Percentiles rank a stretch among this genome's conserved stretches.
phyloP scores from a whole-genome alignment of 1,140 invertebrate genomes.

The Leptinotarsa defecta region DNA sequence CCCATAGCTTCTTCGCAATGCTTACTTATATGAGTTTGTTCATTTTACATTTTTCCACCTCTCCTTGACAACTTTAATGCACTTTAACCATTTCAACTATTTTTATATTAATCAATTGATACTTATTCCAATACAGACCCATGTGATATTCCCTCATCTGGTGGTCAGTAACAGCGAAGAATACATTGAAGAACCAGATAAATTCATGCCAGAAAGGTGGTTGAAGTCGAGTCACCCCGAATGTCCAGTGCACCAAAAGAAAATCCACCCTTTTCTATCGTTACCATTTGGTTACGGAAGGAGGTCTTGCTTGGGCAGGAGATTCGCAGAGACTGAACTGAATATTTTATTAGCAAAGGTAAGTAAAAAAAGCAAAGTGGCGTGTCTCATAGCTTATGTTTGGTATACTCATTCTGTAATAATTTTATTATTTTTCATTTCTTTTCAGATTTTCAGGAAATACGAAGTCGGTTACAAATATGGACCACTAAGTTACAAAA shows the following conservation, averaged over 20 bases:
- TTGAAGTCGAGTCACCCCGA: slow-evolving; percentile 55
- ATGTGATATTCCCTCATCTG: slow-evolving; percentile 80
- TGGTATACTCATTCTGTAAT: too few species aligned
- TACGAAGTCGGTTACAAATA: slow-evolving; percentile 69
- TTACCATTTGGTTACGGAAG: slow-evolving; percentile 83
- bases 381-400: background rate
- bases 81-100: too few species aligned
- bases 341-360: slow-evolving; percentile 72
- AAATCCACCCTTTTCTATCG: slow-evolving; percentile 73
- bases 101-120: background rate
- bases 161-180: slow-evolving; percentile 76
- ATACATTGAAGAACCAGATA: slow-evolving; percentile 69
- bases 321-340: slow-evolving; percentile 82
- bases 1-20: background rate
- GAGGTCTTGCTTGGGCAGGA: slow-evolving; percentile 78
- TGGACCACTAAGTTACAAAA: slow-evolving; percentile 68
- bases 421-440: background rate
- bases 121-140: slow-evolving; percentile 63
- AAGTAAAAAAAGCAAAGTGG: slow-evolving; percentile 22
- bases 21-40: background rate
- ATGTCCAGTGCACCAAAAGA: slow-evolving; percentile 49
- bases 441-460: slow-evolving; percentile 66
- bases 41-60: background rate
- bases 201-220: slow-evolving; percentile 81
- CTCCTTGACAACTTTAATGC: too few species aligned